phyloP scores from a whole-genome alignment of 2,797 vertebrate genomes.

The Lutjanus campechanus region DNA sequence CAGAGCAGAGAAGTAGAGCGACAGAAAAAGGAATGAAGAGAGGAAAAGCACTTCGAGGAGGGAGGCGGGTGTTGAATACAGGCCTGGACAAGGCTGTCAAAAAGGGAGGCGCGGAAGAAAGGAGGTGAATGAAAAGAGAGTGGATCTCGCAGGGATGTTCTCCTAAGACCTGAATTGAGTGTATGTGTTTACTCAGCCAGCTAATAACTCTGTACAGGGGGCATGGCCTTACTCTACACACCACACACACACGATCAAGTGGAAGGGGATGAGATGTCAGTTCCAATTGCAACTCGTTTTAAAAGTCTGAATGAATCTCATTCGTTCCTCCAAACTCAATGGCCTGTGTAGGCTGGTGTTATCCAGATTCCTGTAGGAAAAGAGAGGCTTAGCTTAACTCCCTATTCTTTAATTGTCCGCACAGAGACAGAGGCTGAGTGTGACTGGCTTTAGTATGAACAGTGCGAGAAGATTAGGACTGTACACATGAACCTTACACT shows the following conservation, averaged over 20 bases:
- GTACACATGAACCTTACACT: constrained; percentile 63
- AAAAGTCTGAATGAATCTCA: constrained; percentile 75
- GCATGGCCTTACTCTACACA: constrained; percentile 75
- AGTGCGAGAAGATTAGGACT: constrained; percentile 66
- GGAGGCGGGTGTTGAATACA: constrained; percentile 75
- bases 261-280: constrained; percentile 77
- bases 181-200: constrained; percentile 85
- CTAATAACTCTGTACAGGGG: constrained; percentile 85
- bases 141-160: constrained; percentile 65
- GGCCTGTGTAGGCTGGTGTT: constrained; percentile 60
- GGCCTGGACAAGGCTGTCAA: constrained; percentile 75
- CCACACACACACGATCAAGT: constrained; percentile 78
- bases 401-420: constrained; percentile 70
- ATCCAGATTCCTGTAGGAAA: constrained; percentile 70
- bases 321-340: constrained; percentile 61
- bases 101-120: constrained; percentile 68
- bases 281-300: constrained; percentile 74
- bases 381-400: constrained; percentile 72
- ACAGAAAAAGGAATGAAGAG: constrained; percentile 63
- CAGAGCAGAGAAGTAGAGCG: constrained; percentile 53
- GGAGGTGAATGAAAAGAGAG: constrained; percentile 70
- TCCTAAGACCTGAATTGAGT: constrained; percentile 75
- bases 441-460: constrained; percentile 68
- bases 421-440: constrained; percentile 58
- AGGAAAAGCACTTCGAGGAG: constrained; percentile 67